These are phyloP conservation scores for Crocuta crocuta DNA, from an alignment of 2,113 vertebrate species.

Conservation along the genomic window DNA sequence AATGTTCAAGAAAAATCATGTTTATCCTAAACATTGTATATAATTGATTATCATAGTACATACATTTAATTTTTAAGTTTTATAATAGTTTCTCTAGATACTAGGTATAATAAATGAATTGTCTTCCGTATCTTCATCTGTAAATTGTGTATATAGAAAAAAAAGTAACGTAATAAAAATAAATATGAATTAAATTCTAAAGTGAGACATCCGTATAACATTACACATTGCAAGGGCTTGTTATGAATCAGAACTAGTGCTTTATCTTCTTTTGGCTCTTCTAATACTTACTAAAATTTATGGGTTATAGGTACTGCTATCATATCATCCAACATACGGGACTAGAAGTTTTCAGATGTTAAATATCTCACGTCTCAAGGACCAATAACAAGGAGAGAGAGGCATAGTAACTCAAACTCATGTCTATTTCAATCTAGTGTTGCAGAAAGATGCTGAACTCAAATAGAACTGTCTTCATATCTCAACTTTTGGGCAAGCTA, in stretches of 20 bases:
- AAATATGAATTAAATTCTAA: background rate
- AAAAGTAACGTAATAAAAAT: background rate
- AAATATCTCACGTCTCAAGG: background rate
- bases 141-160: background rate
- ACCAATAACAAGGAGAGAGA: background rate
- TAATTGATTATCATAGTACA: background rate
- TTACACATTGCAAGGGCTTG: background rate
- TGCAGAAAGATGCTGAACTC: background rate
- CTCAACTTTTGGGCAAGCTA: background rate
- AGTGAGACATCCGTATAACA: background rate
- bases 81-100: background rate
- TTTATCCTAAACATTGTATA: background rate
- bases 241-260: background rate
- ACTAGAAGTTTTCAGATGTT: background rate
- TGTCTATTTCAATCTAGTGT: background rate
- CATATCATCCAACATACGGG: background rate
- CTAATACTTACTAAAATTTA: background rate
- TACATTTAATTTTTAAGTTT: conserved; percentile 33
- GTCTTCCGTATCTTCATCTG: background rate
- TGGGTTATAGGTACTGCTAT: background rate
- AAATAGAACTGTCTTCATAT: background rate
- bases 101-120: background rate
- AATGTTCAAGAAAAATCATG: background rate
- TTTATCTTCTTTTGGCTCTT: background rate
- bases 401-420: background rate